These are phyloP conservation scores for Gallinago undulata DNA, from an alignment of 2,113 vertebrate species.

Conservation along the genomic window DNA sequence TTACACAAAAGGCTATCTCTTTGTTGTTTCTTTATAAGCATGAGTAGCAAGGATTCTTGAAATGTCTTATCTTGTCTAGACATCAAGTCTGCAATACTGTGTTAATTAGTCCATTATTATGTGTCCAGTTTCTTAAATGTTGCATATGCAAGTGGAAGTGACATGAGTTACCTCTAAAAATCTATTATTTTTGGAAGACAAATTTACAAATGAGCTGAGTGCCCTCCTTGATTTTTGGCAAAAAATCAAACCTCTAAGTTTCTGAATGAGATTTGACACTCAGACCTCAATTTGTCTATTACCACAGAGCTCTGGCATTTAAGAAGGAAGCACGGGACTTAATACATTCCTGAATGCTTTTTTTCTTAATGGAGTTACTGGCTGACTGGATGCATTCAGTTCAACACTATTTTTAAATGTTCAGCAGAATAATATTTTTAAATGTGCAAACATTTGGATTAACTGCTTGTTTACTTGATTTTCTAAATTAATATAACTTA, in stretches of 20 bases:
- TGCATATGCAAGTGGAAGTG: constrained; percentile 40
- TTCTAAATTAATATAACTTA: not conserved
- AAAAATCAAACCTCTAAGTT: not conserved
- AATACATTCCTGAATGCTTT: not conserved
- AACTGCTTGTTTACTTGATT: not conserved
- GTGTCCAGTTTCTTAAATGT: constrained; percentile 42
- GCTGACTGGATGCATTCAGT: not conserved
- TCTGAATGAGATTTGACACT: constrained; percentile 14
- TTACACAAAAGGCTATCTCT: constrained; percentile 59
- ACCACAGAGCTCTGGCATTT: not conserved
- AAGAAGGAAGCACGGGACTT: not conserved
- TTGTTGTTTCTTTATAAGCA: constrained; percentile 55
- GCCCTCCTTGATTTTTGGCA: constrained; percentile 21
- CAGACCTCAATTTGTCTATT: not conserved
- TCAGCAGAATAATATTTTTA: not conserved
- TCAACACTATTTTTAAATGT: not conserved
- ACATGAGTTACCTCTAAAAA: constrained; percentile 35
- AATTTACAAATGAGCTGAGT: not conserved
- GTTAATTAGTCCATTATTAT: constrained; percentile 58
- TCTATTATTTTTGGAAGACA: constrained; percentile 3
- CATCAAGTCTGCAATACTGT: constrained; percentile 74
- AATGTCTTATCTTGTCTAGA: constrained; percentile 82
- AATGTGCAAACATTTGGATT: not conserved
- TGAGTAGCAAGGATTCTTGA: constrained; percentile 54
- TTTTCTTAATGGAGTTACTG: not conserved